Base-by-base conservation (phyloP, 2,888 invertebrate genomes). In the Meteorus colon region DNA sequence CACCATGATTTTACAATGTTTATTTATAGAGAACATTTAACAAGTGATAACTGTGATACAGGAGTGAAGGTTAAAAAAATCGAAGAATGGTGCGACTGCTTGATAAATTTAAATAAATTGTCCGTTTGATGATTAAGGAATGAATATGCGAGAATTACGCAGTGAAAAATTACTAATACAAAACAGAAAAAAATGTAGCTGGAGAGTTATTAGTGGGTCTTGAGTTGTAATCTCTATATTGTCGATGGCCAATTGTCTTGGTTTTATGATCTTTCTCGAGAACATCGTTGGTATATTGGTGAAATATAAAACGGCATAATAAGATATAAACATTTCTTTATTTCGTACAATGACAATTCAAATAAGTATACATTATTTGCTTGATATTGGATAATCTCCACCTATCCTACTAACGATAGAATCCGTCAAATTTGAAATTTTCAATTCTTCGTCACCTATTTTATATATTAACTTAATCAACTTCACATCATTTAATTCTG, bases 361-460 rank as follows among this genome's bases (percentile, higher is more conserved):
- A 37, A 45, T 14, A 6, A 67, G 16, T 41, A 6, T 27, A 8
- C 8, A 31, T 80, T 73, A 84, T 77, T 84, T 85, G 4, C 81
- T 29, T 12, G 90, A 90, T 63, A 92, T 88, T 89, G 92, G 91
- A 82, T 92, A 92, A 87, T 94, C 95, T 6, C 92, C 92, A 34
- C 92, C 92, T 87, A 95, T 94, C 87, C 92, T 92, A 84, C 93
- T 94, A 16, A 94, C 90, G 84, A 95, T 89, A 4, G 92, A 90
- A 88, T 94, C 92, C 41, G 93, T 85, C 66, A 94, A 82, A 74
- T 84, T 85, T 0, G 90, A 90, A 37, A 87, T 86, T 29, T 85
- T 84, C 73, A 89, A 83, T 83, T 92, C 92, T 1, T 90, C 83
- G 71, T 91, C 91, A 69, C 90, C 91, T 72, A 95, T 90, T 88